A percentile compares a stretch with the other conserved stretches of the same genome.
Evolutionary conservation across 2,797 vertebrate species (phyloP).

Genomic region (Hafferia zeledoni): DNA sequence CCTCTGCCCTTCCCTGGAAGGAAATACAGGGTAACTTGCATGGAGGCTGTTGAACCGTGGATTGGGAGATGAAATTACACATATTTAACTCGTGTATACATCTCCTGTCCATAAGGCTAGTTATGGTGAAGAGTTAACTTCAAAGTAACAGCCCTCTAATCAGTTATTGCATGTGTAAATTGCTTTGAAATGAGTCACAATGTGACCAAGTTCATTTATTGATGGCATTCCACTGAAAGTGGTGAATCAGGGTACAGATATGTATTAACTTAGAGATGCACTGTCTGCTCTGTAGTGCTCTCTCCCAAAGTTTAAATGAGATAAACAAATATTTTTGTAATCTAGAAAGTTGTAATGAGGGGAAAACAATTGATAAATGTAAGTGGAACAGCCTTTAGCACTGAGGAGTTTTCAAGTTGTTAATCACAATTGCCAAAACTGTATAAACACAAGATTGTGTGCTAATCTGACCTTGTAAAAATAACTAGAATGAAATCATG

Average conservation of each 20-base stretch:
- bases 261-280: neutral
- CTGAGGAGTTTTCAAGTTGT: slow-evolving; percentile 22
- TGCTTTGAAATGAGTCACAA: slow-evolving; percentile 54
- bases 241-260: slow-evolving; percentile 7
- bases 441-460: neutral
- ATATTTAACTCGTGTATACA: neutral
- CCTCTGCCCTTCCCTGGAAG: neutral
- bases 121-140: slow-evolving; percentile 12
- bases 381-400: slow-evolving; percentile 30
- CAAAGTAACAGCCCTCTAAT: neutral
- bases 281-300: neutral
- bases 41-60: neutral
- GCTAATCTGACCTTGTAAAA: slow-evolving; percentile 2
- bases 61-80: neutral
- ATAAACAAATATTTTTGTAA: slow-evolving; percentile 49
- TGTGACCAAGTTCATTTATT: slow-evolving; percentile 37
- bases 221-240: slow-evolving; percentile 46
- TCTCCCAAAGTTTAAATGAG: neutral
- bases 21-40: neutral
- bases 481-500: neutral
- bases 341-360: slow-evolving; percentile 10
- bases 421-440: slow-evolving; percentile 33
- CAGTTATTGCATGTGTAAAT: slow-evolving; percentile 35
- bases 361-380: slow-evolving; percentile 23
- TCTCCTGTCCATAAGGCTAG: neutral